Percentiles rank a stretch among this genome's conserved stretches.
Conservation (phyloP, 2,888 invertebrate genomes). For the Corythucha ciliata region DNA sequence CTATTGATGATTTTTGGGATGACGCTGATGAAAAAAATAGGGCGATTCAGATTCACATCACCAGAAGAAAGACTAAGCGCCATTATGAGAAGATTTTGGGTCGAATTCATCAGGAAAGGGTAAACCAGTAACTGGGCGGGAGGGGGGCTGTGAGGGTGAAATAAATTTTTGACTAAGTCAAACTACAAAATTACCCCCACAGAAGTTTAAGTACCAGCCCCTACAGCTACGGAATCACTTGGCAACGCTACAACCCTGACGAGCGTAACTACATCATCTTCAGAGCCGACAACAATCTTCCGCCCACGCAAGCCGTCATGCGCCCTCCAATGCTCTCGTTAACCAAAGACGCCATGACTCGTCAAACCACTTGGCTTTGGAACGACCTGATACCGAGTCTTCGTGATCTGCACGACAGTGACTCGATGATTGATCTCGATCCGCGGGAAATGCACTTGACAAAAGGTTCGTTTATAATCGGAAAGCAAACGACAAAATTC, state of each 20-base stretch:
- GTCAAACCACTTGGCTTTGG: constrained; percentile 43
- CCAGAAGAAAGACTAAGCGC: constrained; percentile 52
- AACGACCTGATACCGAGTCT: constrained; percentile 35
- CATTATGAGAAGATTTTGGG: constrained; percentile 46
- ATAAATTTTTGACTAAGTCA: neutral
- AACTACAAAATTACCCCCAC: constrained; percentile 27
- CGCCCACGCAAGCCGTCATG: constrained; percentile 38
- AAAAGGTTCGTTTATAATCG: constrained; percentile 21
- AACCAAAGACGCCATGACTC: constrained; percentile 40
- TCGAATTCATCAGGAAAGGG: constrained; percentile 45
- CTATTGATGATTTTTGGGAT: constrained; percentile 57
- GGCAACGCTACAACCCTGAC: constrained; percentile 49
- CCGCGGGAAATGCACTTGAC: constrained; percentile 27
- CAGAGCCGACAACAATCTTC: constrained; percentile 30
- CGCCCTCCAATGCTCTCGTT: constrained; percentile 22
- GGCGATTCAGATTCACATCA: constrained; percentile 51
- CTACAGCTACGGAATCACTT: constrained; percentile 43
- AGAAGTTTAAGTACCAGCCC: constrained; percentile 51
- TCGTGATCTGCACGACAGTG: constrained; percentile 21
- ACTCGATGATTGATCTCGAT: constrained; percentile 2
- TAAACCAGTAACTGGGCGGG: constrained; percentile 44
- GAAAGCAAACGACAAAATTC: too few relatives aligned
- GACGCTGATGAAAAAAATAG: constrained; percentile 54
- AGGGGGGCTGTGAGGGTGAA: constrained; percentile 37
- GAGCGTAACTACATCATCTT: constrained; percentile 33